Evolutionary conservation across 2,113 vertebrate genomes (phyloP).

Genomic region (Tenebrosternarchus preto): DNA sequence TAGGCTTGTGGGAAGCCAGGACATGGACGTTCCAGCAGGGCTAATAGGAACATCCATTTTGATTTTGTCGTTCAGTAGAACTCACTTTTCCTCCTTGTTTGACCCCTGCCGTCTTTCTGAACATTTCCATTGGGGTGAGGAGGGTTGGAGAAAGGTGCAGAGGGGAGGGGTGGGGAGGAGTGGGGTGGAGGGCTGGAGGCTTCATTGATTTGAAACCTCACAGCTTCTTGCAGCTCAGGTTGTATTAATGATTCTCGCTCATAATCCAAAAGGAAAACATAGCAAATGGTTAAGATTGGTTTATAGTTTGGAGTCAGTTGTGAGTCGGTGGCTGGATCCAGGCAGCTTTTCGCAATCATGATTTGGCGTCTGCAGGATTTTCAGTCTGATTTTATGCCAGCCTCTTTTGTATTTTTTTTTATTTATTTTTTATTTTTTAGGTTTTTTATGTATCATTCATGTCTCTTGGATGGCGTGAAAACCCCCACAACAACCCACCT

Average conservation of each 20-base stretch:
- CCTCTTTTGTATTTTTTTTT: constrained; percentile 1
- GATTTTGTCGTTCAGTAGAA: constrained; percentile 23
- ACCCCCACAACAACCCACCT: too few species aligned
- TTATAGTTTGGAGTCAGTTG: not conserved
- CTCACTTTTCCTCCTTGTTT: not conserved
- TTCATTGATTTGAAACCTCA: constrained; percentile 21
- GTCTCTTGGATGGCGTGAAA: constrained; percentile 15
- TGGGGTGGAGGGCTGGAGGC: constrained; percentile 15
- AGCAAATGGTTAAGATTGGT: constrained; percentile 1
- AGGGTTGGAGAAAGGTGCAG: not conserved
- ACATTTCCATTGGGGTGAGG: not conserved
- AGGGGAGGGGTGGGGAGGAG: too few species aligned
- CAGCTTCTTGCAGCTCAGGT: not conserved
- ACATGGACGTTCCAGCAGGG: not conserved
- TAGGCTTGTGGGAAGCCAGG: constrained; percentile 45
- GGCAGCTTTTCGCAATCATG: constrained; percentile 12
- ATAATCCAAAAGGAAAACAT: too few species aligned
- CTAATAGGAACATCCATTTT: constrained; percentile 36
- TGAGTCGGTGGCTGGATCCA: constrained; percentile 15
- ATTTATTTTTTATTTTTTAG: constrained; percentile 31
- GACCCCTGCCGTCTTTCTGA: not conserved
- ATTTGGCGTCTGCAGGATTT: not conserved
- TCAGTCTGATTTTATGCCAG: constrained; percentile 3
- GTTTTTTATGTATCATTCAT: constrained; percentile 21
- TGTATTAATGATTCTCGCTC: not conserved